These are phyloP conservation scores for Phalanger gymnotis DNA, from an alignment of 2,797 vertebrate species.

Conservation along the genomic window DNA sequence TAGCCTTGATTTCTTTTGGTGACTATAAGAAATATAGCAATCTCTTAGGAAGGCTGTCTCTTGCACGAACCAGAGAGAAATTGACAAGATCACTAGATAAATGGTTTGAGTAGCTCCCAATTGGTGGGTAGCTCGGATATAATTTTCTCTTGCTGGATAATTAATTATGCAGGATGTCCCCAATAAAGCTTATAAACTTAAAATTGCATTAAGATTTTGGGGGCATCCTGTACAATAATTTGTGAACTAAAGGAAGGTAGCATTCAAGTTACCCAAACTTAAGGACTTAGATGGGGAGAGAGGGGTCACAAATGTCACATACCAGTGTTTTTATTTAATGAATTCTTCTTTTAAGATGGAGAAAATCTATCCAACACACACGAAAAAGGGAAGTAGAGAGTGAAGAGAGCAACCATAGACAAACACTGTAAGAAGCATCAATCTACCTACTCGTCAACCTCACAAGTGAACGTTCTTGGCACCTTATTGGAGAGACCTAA, in stretches of 20 bases:
- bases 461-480: background rate
- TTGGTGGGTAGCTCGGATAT: background rate
- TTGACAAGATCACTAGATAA: background rate
- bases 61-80: background rate
- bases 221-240: background rate
- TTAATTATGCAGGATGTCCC: background rate
- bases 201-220: background rate
- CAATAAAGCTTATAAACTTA: background rate
- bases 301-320: background rate
- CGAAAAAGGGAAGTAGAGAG: background rate
- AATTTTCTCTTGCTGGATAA: background rate
- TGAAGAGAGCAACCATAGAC: no score
- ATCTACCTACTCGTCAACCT: background rate
- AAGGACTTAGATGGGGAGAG: background rate
- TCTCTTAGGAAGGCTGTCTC: background rate
- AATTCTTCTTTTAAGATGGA: background rate
- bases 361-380: constrained; percentile 11
- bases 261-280: background rate
- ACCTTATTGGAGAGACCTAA: background rate
- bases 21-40: background rate
- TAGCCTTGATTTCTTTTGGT: background rate
- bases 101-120: background rate
- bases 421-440: background rate
- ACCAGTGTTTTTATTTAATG: background rate
- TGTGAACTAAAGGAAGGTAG: background rate